These are phyloP conservation scores for Clarias batrachus DNA, from an alignment of 2,113 vertebrate species.

Conservation along the genomic window DNA sequence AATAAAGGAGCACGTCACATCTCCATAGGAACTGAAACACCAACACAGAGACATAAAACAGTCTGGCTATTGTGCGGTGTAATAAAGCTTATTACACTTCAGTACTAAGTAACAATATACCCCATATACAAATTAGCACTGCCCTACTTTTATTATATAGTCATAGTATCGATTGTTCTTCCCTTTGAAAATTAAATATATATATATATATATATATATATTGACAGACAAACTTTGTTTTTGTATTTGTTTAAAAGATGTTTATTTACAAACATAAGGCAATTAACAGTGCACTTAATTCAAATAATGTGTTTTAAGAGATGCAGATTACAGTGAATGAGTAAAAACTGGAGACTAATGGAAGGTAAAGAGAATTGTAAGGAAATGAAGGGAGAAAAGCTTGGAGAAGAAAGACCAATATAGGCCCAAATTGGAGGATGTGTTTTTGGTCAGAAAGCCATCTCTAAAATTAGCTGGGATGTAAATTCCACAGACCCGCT, in stretches of 20 bases:
- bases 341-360: not conserved
- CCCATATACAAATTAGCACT: not conserved
- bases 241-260: not conserved
- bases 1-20: conserved; percentile 18
- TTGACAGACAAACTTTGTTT: not conserved
- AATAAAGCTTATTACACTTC: not conserved
- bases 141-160: not conserved
- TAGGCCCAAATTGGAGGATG: conserved; percentile 77
- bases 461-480: conserved; percentile 76
- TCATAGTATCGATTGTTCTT: not conserved
- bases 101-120: conserved; percentile 7
- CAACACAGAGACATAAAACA: conserved; percentile 8
- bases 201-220: not conserved
- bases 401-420: conserved; percentile 70
- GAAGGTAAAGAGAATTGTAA: not conserved
- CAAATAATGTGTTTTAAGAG: not conserved
- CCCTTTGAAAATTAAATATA: not conserved
- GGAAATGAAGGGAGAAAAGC: conserved; percentile 55
- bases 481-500: conserved; percentile 73
- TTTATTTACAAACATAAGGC: not conserved
- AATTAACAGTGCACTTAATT: not conserved
- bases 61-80: conserved; percentile 5
- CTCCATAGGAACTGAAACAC: conserved; percentile 18
- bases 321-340: not conserved
- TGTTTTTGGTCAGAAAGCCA: conserved; percentile 79